Conservation (phyloP, 2,797 vertebrate species). For the Numenius phaeopus region DNA sequence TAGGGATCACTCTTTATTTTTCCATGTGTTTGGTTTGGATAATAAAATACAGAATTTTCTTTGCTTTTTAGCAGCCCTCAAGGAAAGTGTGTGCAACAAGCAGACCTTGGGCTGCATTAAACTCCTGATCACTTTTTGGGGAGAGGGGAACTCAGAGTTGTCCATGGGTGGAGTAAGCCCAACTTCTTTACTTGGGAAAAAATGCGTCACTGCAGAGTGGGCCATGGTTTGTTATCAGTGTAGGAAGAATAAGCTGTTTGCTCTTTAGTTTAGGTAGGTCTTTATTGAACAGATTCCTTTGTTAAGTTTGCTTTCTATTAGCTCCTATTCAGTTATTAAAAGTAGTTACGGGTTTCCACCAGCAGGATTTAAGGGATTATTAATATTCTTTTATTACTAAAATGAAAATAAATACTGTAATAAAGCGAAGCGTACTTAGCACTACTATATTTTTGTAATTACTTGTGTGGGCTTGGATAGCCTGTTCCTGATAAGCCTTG, state of each 20-base stretch:
- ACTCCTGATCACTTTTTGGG: neutral
- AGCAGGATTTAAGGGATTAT: neutral
- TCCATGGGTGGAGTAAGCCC: neutral
- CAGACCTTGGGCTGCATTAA: neutral
- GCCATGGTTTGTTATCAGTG: neutral
- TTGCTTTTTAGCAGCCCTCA: neutral
- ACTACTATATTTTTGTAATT: neutral
- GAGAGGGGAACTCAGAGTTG: neutral
- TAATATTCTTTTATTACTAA: slow-evolving; percentile 15
- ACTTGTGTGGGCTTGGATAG: neutral
- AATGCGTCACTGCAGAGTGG: neutral
- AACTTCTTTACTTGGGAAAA: neutral
- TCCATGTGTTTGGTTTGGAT: neutral
- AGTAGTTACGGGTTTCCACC: neutral
- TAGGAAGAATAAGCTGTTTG: neutral
- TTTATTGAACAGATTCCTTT: neutral
- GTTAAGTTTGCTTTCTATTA: neutral
- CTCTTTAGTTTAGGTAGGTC: neutral
- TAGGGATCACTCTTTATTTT: neutral
- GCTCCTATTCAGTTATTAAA: neutral
- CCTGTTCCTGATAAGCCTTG: neutral
- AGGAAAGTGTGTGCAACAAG: neutral
- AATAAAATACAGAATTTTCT: neutral
- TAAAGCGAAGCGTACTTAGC: neutral
- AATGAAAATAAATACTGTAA: neutral